A percentile compares a stretch with the other conserved stretches of the same genome.
phyloP scores from a whole-genome alignment of 2,888 invertebrate genomes.

The Limenitis camilla region DNA sequence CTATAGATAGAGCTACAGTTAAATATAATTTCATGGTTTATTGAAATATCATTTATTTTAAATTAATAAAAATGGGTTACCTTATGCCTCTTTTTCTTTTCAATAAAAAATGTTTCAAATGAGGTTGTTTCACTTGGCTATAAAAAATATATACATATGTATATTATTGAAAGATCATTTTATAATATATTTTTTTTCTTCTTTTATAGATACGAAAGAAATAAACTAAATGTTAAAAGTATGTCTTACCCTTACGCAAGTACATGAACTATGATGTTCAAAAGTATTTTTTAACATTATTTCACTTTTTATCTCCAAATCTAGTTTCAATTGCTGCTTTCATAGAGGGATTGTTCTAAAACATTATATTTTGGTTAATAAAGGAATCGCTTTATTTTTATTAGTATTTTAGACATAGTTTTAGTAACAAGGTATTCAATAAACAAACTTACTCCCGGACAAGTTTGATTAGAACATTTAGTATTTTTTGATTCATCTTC shows the following conservation, averaged over 20 bases:
- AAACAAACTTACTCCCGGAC: slow-evolving; percentile 37
- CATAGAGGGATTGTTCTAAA: slow-evolving; percentile 36
- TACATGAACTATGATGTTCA: slow-evolving; percentile 15
- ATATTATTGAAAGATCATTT: not conserved
- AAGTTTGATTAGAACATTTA: slow-evolving; percentile 36
- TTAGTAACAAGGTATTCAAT: not conserved
- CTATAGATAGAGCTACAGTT: too few species aligned
- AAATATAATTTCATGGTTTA: too few species aligned
- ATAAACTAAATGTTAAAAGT: not conserved
- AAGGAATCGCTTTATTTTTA: too few species aligned
- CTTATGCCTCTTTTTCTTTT: slow-evolving; percentile 11
- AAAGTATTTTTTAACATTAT: slow-evolving; percentile 17
- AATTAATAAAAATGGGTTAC: too few species aligned
- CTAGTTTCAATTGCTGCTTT: slow-evolving; percentile 35
- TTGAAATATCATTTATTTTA: too few species aligned
- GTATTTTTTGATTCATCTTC: slow-evolving; percentile 25
- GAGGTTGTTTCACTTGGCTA: not conserved
- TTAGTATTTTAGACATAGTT: not conserved
- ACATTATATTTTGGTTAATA: slow-evolving; percentile 2
- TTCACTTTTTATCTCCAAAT: slow-evolving; percentile 31
- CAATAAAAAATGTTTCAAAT: slow-evolving; percentile 6
- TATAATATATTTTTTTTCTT: not conserved
- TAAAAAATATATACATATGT: not conserved
- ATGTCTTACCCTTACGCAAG: slow-evolving; percentile 20
- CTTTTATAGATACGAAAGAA: too few species aligned